Conservation (phyloP, 2,797 vertebrate species). For the Cyprinodon diabolis region DNA sequence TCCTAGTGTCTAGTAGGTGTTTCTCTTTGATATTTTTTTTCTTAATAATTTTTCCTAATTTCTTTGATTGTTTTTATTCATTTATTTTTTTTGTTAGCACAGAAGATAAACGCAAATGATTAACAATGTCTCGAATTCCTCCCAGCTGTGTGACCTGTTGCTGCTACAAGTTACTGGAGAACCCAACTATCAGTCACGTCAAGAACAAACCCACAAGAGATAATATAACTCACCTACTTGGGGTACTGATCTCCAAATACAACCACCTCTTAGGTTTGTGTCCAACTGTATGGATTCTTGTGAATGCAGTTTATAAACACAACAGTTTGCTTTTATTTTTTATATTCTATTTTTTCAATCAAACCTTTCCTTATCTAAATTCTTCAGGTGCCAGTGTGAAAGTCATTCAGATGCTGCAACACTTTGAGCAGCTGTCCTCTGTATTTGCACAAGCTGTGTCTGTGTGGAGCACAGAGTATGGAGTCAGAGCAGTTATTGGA, state of each 20-base stretch:
- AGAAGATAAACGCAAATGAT: background rate
- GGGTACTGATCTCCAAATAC: conserved; percentile 88
- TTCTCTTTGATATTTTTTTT: background rate
- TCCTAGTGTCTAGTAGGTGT: background rate
- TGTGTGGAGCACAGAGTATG: conserved; percentile 92
- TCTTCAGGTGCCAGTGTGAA: conserved; percentile 90
- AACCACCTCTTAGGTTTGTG: conserved; percentile 91
- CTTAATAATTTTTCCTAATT: too few species aligned
- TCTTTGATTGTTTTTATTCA: background rate
- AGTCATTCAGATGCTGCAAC: conserved; percentile 93
- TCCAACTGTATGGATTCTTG: background rate
- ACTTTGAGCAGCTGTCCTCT: conserved; percentile 91
- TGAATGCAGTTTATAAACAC: background rate
- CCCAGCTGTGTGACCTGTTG: conserved; percentile 90
- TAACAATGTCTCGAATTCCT: background rate
- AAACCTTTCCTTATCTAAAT: background rate
- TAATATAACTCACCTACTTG: conserved; percentile 87
- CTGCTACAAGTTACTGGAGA: conserved; percentile 94
- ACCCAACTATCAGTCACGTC: conserved; percentile 87
- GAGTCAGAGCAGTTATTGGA: conserved; percentile 88
- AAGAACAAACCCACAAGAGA: conserved; percentile 89
- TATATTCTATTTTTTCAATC: background rate
- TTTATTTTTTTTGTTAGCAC: background rate
- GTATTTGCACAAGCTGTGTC: conserved; percentile 90
- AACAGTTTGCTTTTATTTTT: background rate